phyloP scores from a whole-genome alignment of 2,888 invertebrate species.

The Harpalus rubripes region DNA sequence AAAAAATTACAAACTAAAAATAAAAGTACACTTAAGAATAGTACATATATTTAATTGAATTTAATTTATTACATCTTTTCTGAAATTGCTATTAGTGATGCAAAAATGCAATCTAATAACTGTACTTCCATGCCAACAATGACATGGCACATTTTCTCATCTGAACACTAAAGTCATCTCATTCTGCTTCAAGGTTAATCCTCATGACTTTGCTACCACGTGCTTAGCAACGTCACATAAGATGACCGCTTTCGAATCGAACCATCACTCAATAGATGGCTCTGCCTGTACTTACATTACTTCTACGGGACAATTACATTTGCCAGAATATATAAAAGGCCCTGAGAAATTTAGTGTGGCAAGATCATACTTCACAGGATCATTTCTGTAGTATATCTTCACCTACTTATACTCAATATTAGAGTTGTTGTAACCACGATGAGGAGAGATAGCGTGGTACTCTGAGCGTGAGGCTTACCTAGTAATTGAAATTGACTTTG shows the following conservation, averaged over 20 bases:
- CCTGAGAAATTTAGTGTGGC: background rate
- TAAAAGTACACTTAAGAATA: too few species aligned
- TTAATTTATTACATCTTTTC: too few species aligned
- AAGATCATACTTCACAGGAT: conserved; percentile 82
- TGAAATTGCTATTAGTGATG: too few species aligned
- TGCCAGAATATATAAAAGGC: background rate
- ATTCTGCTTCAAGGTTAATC: background rate
- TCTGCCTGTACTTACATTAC: background rate
- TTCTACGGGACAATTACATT: background rate
- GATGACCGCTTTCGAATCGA: background rate
- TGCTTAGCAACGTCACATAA: too few species aligned
- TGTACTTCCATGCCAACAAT: too few species aligned
- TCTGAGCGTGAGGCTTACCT: conserved; percentile 51
- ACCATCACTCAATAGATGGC: conserved; percentile 13
- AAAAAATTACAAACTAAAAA: too few species aligned
- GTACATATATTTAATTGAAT: too few species aligned
- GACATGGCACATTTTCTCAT: too few species aligned
- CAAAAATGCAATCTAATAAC: too few species aligned
- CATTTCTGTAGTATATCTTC: conserved; percentile 85
- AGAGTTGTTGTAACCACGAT: conserved; percentile 80
- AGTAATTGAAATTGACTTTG: background rate
- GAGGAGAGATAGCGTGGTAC: conserved; percentile 78
- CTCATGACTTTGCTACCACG: background rate
- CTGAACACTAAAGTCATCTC: too few species aligned
- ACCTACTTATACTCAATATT: conserved; percentile 78